Conservation (phyloP, 2,113 vertebrate genomes). For the Microcebus ravelobensis region DNA sequence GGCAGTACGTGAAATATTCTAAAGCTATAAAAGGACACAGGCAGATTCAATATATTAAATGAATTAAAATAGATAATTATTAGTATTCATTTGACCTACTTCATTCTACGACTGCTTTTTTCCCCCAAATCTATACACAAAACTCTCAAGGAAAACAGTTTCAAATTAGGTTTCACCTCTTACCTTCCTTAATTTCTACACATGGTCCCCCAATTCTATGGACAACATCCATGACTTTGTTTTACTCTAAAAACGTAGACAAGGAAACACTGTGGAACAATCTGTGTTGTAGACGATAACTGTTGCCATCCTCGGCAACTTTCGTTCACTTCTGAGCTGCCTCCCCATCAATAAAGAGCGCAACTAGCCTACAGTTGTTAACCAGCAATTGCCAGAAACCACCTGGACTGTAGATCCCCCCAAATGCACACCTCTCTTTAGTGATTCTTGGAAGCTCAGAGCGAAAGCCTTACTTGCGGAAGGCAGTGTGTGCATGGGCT, state of each 20-base stretch:
- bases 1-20: not conserved
- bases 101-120: not conserved
- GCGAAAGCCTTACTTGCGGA: not conserved
- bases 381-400: not conserved
- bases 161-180: not conserved
- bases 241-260: not conserved
- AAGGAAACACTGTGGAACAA: not conserved
- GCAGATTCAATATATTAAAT: not conserved
- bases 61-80: not conserved
- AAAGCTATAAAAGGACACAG: not conserved
- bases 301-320: not conserved
- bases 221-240: not conserved
- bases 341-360: not conserved
- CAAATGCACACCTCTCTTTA: not conserved
- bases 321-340: not conserved
- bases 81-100: slow-evolving; percentile 26
- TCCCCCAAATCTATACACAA: not conserved
- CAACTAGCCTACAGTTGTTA: not conserved
- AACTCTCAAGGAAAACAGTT: slow-evolving; percentile 1
- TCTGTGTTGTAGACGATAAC: not conserved
- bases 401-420: not conserved
- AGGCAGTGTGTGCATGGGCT: not conserved
- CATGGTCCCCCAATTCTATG: not conserved
- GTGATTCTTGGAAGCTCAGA: not conserved
- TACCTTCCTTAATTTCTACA: not conserved